phyloP scores from a whole-genome alignment of 64 coral and sea anemone species.

The Montipora foliosa region DNA sequence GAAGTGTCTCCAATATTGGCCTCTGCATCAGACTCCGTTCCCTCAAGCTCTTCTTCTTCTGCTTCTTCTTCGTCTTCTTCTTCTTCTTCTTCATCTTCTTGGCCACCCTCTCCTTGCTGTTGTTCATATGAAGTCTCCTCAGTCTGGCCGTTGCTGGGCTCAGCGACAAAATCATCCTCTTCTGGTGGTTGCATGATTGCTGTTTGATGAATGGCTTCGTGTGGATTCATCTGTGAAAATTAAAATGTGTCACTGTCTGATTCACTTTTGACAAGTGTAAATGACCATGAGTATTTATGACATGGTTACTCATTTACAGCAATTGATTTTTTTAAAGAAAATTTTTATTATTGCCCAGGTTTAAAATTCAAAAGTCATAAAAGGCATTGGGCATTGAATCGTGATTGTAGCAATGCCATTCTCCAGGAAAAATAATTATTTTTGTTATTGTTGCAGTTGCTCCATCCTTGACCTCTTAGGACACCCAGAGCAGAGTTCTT shows the following conservation, averaged over 20 bases:
- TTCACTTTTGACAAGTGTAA: neutral
- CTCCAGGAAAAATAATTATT: too few relatives aligned
- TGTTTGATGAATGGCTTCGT: neutral
- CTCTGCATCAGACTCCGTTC: neutral
- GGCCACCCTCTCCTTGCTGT: neutral
- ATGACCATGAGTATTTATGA: too few relatives aligned
- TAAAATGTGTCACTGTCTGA: neutral
- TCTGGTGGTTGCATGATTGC: neutral
- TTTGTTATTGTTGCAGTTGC: too few relatives aligned
- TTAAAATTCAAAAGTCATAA: too few relatives aligned
- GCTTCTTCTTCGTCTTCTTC: neutral
- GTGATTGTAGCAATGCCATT: too few relatives aligned
- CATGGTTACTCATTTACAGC: too few relatives aligned
- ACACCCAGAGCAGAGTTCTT: too few relatives aligned
- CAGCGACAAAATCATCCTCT: neutral
- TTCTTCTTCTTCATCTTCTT: too few relatives aligned
- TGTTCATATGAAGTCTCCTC: neutral
- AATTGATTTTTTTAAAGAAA: too few relatives aligned
- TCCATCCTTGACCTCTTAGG: too few relatives aligned
- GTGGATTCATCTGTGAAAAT: neutral
- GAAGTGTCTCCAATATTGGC: neutral
- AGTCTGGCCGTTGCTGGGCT: neutral
- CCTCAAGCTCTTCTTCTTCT: neutral
- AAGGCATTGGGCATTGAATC: too few relatives aligned
- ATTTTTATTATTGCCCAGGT: too few relatives aligned